A percentile compares a stretch with the other conserved stretches of the same genome.
phyloP scores from a whole-genome alignment of 2,888 invertebrate genomes.

The Sesamia inferens region DNA sequence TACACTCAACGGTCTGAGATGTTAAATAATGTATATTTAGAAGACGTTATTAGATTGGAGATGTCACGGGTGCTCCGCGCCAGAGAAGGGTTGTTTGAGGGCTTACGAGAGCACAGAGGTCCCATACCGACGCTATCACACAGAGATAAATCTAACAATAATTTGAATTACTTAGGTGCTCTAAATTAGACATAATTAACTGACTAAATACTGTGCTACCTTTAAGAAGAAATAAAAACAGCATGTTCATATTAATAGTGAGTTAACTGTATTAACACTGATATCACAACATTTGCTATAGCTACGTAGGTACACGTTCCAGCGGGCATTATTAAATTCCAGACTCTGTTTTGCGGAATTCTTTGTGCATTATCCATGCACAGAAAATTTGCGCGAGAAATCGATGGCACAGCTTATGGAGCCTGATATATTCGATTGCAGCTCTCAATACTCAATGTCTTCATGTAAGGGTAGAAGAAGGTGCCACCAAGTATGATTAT shows the following conservation, averaged over 20 bases:
- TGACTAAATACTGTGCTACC: neutral
- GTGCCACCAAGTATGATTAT: conserved; percentile 5
- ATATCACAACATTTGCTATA: neutral
- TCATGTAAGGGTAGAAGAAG: conserved; percentile 24
- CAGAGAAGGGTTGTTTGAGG: conserved; percentile 32
- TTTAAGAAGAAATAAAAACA: no score
- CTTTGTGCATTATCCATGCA: conserved; percentile 4
- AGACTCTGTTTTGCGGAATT: conserved; percentile 13
- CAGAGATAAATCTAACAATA: conserved; percentile 11
- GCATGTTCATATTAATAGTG: neutral
- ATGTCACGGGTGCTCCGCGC: conserved; percentile 33
- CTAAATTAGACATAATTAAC: neutral
- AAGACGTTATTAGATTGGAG: conserved; percentile 46
- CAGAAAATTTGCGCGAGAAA: conserved; percentile 16
- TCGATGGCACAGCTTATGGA: neutral
- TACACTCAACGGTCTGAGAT: conserved; percentile 29
- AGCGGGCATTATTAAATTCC: conserved; percentile 44
- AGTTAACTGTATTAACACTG: conserved; percentile 1
- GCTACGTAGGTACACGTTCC: conserved; percentile 1
- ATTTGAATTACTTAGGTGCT: conserved; percentile 3
- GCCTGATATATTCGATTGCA: conserved; percentile 17
- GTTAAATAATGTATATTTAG: conserved; percentile 55
- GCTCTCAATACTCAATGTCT: conserved; percentile 22
- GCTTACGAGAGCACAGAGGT: conserved; percentile 21
- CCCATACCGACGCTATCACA: neutral